Conservation (phyloP, 2,797 vertebrate species). For the Coreius guichenoti region DNA sequence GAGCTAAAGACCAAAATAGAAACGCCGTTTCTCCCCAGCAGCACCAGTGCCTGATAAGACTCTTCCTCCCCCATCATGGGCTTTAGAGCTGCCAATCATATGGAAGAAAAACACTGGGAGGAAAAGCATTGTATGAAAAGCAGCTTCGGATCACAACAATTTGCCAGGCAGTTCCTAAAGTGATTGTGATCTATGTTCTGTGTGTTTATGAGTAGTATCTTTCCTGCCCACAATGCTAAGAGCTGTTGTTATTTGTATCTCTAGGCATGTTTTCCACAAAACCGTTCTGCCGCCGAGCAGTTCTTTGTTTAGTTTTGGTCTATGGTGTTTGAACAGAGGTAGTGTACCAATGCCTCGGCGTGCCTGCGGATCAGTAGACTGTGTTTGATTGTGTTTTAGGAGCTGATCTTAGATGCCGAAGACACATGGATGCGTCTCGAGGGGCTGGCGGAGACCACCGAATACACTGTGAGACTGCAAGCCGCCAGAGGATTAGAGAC, state of each 20-base stretch:
- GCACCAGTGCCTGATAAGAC: conserved; percentile 55
- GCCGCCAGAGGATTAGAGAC: conserved; percentile 86
- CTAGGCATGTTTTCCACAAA: conserved; percentile 18
- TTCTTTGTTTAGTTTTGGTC: conserved; percentile 14
- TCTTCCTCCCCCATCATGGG: conserved; percentile 17
- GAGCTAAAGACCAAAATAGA: conserved; percentile 65
- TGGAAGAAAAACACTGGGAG: conserved; percentile 18
- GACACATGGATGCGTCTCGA: conserved; percentile 98
- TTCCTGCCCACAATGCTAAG: neutral
- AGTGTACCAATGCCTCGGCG: neutral
- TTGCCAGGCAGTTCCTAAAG: conserved; percentile 1
- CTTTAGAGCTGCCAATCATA: conserved; percentile 30
- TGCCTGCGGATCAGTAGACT: conserved; percentile 11
- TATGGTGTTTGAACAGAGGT: conserved; percentile 20
- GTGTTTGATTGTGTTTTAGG: conserved; percentile 74
- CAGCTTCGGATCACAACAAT: conserved; percentile 2
- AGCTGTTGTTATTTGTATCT: neutral
- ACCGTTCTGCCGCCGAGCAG: neutral
- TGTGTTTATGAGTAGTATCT: conserved; percentile 8
- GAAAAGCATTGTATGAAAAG: conserved; percentile 23
- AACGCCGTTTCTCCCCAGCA: conserved; percentile 54
- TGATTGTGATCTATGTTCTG: conserved; percentile 23
- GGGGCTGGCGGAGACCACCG: conserved; percentile 90
- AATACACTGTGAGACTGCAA: conserved; percentile 91
- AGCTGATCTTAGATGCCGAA: conserved; percentile 95